Evolutionary conservation across 2,113 vertebrate genomes (phyloP), one percentile per base, ranked within the genome.

Genomic region (Zosterops hypoxanthus): DNA sequence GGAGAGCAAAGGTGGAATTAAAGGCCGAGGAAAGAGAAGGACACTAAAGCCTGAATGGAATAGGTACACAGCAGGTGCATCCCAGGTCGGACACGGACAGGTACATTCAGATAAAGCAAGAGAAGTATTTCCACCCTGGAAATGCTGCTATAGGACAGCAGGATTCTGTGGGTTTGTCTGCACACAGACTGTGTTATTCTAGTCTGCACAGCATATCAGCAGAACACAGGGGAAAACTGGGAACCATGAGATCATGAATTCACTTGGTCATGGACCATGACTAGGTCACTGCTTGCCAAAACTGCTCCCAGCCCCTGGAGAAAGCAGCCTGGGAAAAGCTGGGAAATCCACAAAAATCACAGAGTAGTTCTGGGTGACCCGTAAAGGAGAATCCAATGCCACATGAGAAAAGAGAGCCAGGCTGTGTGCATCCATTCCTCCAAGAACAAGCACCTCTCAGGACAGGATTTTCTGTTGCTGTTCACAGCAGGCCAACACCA

Each of bases 81-180:
- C 52, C 59, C 44, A 63, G 41, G 60, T 22, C 0, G 0, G 60
- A 49, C 14, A 50, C 0, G 2, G 20, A 20, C 1, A 5, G 14
- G 28, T 14, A 10, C 10, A 8, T 15, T 14, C 28, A 61, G 36
- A 36, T 14, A 90, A 28, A 83, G 34, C 17, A 77, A 34, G 15
- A 89, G 29, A 57, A 72, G 31, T 5, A 3, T 49, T 83, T 65
- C 44, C 69, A 76, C 3, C 18, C 0, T 1, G 26, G 65, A 75
- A 88, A n/a, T 0, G 1, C 11, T 75, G 56, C 47, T 0, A 0
- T 5, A 50, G 66, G 60, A 63, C 77, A 76, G 25, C 11, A 5
- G 39, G 33, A 36, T 25, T 57, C 6, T 0, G 31, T 47, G 50
- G 44, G 12, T 87, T 82, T 76, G 19, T 16, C 59, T 3, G 1